A percentile compares a stretch with the other conserved stretches of the same genome.
phyloP scores from a whole-genome alignment of 2,888 invertebrate species.

The Aphrophora alni region DNA sequence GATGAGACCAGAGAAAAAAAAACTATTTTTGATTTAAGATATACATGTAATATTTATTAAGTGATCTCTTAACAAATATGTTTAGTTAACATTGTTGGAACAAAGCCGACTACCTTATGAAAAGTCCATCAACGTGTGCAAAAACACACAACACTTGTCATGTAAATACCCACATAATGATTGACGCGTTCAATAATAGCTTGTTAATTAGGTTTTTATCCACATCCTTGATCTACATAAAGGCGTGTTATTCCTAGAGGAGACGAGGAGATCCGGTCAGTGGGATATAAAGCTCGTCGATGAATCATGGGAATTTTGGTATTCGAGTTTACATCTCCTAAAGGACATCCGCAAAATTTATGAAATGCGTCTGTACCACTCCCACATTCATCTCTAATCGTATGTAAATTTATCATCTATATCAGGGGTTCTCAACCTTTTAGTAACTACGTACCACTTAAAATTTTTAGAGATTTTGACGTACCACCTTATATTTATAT shows the following conservation, averaged over 20 bases:
- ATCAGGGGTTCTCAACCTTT: no score
- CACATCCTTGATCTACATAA: not conserved
- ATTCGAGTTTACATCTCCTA: not conserved
- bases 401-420: no score
- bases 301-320: not conserved
- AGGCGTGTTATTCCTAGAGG: not conserved
- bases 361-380: not conserved
- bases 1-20: no score
- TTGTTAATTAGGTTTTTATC: not conserved
- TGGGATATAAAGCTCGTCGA: not conserved
- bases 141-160: not conserved
- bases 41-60: no score
- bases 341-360: not conserved
- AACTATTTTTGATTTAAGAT: no score
- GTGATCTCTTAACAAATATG: no score
- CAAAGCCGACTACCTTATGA: no score
- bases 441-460: no score
- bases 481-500: no score
- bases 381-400: not conserved
- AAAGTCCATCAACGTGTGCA: not conserved
- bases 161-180: not conserved
- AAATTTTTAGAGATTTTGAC: no score
- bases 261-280: not conserved
- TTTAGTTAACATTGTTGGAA: no score
- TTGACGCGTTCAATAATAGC: constrained; percentile 1